Conservation (phyloP, 2,113 vertebrate species). For the Calyptomena viridis region DNA sequence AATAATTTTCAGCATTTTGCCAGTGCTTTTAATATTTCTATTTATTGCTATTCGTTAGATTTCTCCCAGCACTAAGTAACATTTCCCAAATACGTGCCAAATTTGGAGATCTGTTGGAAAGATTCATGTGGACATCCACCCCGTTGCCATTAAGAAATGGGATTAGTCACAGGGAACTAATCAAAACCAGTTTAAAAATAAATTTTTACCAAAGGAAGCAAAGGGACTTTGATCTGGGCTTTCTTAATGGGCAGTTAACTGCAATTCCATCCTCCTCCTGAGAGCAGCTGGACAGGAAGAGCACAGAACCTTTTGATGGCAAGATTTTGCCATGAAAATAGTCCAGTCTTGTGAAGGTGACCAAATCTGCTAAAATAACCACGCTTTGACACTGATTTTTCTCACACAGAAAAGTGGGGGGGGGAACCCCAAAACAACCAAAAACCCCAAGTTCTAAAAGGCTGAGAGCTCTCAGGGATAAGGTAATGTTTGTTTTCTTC, state of each 20-base stretch:
- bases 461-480: not conserved
- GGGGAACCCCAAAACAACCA: not conserved
- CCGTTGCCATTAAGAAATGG: not conserved
- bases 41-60: not conserved
- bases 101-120: not conserved
- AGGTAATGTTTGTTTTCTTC: not conserved
- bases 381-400: not conserved
- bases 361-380: not conserved
- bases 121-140: not conserved
- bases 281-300: not conserved
- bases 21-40: not conserved
- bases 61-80: not conserved
- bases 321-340: not conserved
- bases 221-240: not conserved
- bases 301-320: not conserved
- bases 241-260: not conserved
- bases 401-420: not conserved
- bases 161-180: slow-evolving; percentile 20
- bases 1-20: not conserved
- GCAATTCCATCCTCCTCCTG: not conserved
- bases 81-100: not conserved
- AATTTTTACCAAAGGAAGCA: not conserved
- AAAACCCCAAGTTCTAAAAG: not conserved
- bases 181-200: not conserved
- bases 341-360: not conserved